Conservation (phyloP, 2,888 invertebrate species). For the Timema podura region DNA sequence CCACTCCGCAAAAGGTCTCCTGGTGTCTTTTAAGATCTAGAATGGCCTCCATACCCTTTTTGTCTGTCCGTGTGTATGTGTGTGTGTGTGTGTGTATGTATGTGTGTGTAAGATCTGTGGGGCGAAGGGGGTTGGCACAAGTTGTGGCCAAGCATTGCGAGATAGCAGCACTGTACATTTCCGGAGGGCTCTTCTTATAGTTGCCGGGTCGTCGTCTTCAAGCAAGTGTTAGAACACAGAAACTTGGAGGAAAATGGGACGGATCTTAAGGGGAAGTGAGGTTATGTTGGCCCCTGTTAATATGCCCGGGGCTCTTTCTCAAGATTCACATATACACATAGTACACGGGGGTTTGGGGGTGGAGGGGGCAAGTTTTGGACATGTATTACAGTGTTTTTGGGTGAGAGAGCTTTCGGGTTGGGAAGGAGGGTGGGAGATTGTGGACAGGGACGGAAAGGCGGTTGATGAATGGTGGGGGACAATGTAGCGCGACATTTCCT, state of each 20-base stretch:
- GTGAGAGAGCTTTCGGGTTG: neutral
- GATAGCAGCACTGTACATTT: conserved; percentile 17
- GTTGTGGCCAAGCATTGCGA: conserved; percentile 8
- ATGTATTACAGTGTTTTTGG: neutral
- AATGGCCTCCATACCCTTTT: too few relatives aligned
- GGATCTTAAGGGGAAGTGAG: conserved; percentile 1
- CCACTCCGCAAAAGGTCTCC: too few relatives aligned
- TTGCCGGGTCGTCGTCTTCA: conserved; percentile 6
- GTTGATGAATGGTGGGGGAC: conserved; percentile 9
- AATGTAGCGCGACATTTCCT: conserved; percentile 13
- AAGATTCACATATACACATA: conserved; percentile 1
- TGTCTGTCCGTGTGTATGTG: too few relatives aligned
- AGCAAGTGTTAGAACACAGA: conserved; percentile 15
- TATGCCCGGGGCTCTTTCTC: conserved; percentile 4
- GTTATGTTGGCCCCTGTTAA: conserved; percentile 14
- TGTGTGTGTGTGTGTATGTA: too few relatives aligned
- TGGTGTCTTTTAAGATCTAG: too few relatives aligned
- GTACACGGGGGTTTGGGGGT: neutral
- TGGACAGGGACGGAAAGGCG: neutral
- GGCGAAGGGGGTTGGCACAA: conserved; percentile 3
- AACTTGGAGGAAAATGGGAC: conserved; percentile 14
- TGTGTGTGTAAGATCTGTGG: neutral
- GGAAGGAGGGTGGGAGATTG: neutral
- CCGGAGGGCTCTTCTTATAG: conserved; percentile 4
- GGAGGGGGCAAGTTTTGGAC: conserved; percentile 1